phyloP scores from a whole-genome alignment of 2,113 vertebrate species.

The Circaetus cinerascens region DNA sequence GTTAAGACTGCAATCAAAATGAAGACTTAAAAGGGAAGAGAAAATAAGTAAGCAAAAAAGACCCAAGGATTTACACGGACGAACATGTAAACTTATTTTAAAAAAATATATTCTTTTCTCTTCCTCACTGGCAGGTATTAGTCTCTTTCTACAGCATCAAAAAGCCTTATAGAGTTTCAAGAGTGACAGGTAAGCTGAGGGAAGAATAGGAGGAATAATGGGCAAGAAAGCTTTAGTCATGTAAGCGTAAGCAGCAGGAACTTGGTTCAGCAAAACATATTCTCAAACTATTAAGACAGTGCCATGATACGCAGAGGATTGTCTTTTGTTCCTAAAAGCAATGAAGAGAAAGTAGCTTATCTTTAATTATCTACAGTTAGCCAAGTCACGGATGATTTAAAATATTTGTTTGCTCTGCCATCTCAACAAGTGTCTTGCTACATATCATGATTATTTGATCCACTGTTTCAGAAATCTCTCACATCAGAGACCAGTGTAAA shows the following conservation, averaged over 20 bases:
- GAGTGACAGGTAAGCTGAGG: not conserved
- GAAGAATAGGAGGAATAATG: not conserved
- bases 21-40: not conserved
- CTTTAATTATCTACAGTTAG: not conserved
- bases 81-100: not conserved
- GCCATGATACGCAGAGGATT: not conserved
- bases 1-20: not conserved
- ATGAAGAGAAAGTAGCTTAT: not conserved
- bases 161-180: not conserved
- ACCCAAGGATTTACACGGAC: not conserved
- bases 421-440: not conserved
- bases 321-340: not conserved
- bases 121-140: not conserved
- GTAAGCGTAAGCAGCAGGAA: not conserved
- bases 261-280: not conserved
- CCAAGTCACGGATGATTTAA: not conserved
- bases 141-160: not conserved
- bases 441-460: not conserved
- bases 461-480: not conserved
- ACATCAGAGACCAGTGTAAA: not conserved
- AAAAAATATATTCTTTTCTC: not conserved
- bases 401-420: not conserved
- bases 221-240: not conserved
- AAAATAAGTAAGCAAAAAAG: not conserved
- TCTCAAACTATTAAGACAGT: not conserved